Base-by-base conservation (phyloP, 1,140 invertebrate species). In the Polypedilum vanderplanki region DNA sequence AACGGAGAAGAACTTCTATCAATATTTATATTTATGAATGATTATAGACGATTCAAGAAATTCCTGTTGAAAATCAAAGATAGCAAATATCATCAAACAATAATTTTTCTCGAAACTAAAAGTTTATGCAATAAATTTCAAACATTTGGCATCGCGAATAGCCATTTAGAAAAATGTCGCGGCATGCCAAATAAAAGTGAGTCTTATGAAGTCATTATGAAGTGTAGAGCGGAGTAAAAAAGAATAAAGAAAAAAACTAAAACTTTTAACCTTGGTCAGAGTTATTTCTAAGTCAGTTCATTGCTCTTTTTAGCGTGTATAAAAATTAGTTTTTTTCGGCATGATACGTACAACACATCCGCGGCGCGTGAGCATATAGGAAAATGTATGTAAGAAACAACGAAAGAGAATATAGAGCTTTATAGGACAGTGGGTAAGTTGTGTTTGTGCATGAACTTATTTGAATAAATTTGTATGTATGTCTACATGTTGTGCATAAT, bases 281-380 rank as follows among this genome's bases (percentile, higher is more conserved):
- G 46, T 57, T 57, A 57, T n/a, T 57, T 57, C 46, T 57, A 57
- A 57, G 46, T 57, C 46, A 57, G 46, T 57, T 57, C 46, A n/a
- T 57, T 57, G 46, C 46, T 57, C 46, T 57, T 57, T 57, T n/a
- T 57, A 57, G 46, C 46, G 46, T 12, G 46, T 57, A 12, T 57
- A n/a, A 57, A 57, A 57, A n/a, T 57, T 46, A 46, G 41, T 46
- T 46, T 46, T 46, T 57, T 57, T 57, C 12, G 46, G n/a, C n/a
- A n/a, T 57, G 46, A 57, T 57, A n/a, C 46, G 46, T n/a, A 57
- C 46, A 57, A 57, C n/a, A 57, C 46, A 57, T 57, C 46, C 46
- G 46, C 46, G n/a, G 12, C 46, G 46, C 12, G n/a, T 12, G 12
- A 57, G 46, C 12, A 4, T 15, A 57, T n/a, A 57, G n/a, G 15